Conservation (phyloP, 2,888 invertebrate genomes). For the Polymixis flavicincta region DNA sequence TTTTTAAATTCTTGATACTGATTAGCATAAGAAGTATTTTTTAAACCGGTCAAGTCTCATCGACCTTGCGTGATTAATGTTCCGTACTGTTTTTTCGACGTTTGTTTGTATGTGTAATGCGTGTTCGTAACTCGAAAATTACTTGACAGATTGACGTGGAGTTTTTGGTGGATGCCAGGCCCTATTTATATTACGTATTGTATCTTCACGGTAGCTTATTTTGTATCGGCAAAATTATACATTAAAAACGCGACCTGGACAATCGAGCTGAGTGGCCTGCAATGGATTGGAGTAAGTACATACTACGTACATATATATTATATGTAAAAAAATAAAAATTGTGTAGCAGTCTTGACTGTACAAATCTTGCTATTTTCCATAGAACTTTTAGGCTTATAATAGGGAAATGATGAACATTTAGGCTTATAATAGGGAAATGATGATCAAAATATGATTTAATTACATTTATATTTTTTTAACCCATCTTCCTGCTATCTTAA, state of each 20-base stretch:
- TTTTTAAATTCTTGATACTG: slow-evolving; percentile 23
- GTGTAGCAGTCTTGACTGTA: neutral
- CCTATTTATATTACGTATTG: no score
- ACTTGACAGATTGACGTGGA: slow-evolving; percentile 3
- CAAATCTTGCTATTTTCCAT: neutral
- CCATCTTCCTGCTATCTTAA: neutral
- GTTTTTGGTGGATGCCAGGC: no score
- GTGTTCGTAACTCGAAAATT: slow-evolving; percentile 4
- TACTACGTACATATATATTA: no score
- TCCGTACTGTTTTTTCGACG: slow-evolving; percentile 20
- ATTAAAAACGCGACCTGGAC: no score
- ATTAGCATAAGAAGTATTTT: slow-evolving; percentile 40
- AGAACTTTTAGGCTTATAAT: neutral
- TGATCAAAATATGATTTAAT: neutral
- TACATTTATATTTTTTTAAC: no score
- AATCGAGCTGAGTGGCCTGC: no score
- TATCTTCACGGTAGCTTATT: no score
- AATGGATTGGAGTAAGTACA: no score
- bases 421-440: neutral
- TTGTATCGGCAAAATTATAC: no score
- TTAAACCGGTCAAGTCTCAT: slow-evolving; percentile 11
- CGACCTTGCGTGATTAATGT: slow-evolving; percentile 29
- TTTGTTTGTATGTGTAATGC: slow-evolving; percentile 4
- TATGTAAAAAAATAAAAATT: no score
- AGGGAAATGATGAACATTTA: no score